These are phyloP conservation scores for Mercenaria mercenaria DNA, from an alignment of 1,140 invertebrate genomes.

Conservation along the genomic window DNA sequence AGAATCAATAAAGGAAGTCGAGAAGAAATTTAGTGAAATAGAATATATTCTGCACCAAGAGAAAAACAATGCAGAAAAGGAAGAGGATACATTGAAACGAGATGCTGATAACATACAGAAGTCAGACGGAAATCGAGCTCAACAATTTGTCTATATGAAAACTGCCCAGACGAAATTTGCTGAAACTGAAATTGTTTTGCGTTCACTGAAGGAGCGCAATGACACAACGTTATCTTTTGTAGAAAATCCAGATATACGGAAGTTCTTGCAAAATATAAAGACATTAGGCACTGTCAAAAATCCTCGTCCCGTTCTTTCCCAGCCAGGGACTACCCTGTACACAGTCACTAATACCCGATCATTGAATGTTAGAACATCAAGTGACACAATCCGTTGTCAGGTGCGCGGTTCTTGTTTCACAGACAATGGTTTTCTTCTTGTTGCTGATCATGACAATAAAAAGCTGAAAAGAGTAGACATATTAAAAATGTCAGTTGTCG, in stretches of 20 bases:
- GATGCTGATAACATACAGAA: neutral
- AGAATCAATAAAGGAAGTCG: neutral
- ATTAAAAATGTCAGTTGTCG: neutral
- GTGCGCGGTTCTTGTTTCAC: neutral
- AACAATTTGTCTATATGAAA: neutral
- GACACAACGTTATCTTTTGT: neutral
- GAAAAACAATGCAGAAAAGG: neutral
- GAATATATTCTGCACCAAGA: neutral
- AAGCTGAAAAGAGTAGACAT: neutral
- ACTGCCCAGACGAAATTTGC: neutral
- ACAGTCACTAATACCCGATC: neutral
- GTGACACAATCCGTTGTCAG: neutral
- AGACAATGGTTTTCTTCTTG: neutral
- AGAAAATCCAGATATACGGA: neutral
- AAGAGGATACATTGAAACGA: neutral
- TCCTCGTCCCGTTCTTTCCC: neutral
- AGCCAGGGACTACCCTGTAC: neutral
- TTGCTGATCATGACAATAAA: neutral
- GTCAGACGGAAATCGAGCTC: neutral
- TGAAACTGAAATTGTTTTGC: neutral
- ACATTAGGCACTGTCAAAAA: neutral
- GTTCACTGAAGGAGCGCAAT: neutral
- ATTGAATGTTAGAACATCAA: neutral
- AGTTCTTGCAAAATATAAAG: neutral
- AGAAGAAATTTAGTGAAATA: neutral